Evolutionary conservation across 2,113 vertebrate species (phyloP), one percentile per base, ranked within the genome.

Genomic region (Bubo scandiacus): DNA sequence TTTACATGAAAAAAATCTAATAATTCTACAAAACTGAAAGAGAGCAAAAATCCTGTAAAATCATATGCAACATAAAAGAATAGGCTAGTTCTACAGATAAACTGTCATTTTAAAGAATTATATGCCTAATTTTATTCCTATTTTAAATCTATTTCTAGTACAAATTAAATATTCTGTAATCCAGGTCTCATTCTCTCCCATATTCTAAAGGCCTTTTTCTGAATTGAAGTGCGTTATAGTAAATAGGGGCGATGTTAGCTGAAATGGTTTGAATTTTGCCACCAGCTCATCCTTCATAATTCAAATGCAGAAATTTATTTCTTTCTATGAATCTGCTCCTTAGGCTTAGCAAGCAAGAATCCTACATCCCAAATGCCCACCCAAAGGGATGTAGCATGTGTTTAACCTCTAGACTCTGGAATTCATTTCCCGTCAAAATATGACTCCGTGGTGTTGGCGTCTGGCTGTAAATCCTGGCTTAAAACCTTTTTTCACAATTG

Each of bases 391-490:
- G 45, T 86, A 96, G 88, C 54, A 73, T 18, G 1, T 77, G 62
- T 77, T 96, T 90, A 88, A 42, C 67, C 81, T n/a, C 63, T 77
- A 45, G 57, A 54, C 45, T 92, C 92, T 96, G 93, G 74, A 96
- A 88, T 92, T 95, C 12, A 93, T 96, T 96, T 97, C 85, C 88
- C 4, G 14, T 88, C 88, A 90, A 93, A 95, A 90, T 70, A 79
- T 42, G 55, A 43, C 49, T 92, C 54, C 0, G 0, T 45, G 63
- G 36, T 58, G 42, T 77, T 92, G 81, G 87, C 0, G 0, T 72
- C 92, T 96, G 81, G 74, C 90, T 86, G 62, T 94, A 96, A 97
- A 94, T 95, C 87, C 87, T 95, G 57, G 12, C 63, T 80, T 96
- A 66, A 96, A 93, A 57, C 52, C 12, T 85, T 75, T 79, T 62